Base-by-base conservation (phyloP, 2,113 vertebrate species). In the Anhinga rufa region DNA sequence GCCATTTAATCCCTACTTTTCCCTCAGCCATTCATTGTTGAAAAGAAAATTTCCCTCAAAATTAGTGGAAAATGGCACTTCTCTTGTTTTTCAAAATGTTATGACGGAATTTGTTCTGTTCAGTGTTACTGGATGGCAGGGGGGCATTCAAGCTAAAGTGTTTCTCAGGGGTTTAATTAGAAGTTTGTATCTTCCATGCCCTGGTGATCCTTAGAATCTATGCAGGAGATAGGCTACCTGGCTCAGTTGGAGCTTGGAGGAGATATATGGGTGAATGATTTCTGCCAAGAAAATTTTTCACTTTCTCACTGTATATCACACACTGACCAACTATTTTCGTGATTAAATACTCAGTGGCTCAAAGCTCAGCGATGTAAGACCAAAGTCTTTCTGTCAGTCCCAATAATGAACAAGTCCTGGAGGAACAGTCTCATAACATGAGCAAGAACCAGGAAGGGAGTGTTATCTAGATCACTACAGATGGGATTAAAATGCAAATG, bases 391-490 rank as follows among this genome's bases (percentile, higher is more conserved):
- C 71, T 82, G 10, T 17, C 14, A 11, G 28, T 25, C 34, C 17
- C 32, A 77, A 51, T 24, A 65, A 48, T 5, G 4, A 70, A 58
- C 0, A 3, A 65, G 17, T 40, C 24, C 32, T 29, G 15, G 7
- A 86, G 16, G 46, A 55, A 25, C 8, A 22, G 20, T 14, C n/a
- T 32, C 29, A 10, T 38, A 31, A 44, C 17, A 14, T 32, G 16
- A 46, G 5, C 0, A 0, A 65, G 57, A 49, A 76, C 11, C 7
- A 29, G 13, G 14, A 69, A 62, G 8, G 17, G 28, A 51, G 5
- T 7, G 46, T 72, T 61, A 28, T 61, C 9, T 70, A 54, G 19
- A 66, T 49, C 9, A 34, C 9, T 66, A 44, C 17, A 58, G 16
- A 16, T 8, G 19, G 25, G 29, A 48, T 9, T 40, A 55, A 86